Evolutionary conservation across 2,888 invertebrate species (phyloP).

Genomic region (Nebria salina): DNA sequence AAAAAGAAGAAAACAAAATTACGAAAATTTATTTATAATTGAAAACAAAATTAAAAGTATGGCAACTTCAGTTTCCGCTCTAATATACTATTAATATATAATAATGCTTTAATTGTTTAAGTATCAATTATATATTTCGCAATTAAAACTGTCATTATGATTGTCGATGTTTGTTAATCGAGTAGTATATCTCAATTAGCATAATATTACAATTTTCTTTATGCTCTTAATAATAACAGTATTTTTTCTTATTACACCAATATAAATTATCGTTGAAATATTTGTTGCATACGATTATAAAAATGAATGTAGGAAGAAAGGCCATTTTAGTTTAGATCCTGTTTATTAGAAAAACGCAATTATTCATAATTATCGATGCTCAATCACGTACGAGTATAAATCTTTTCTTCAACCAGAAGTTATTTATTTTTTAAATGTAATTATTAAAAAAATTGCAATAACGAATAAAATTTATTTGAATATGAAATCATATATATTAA

Average conservation of each 20-base stretch:
- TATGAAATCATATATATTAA: background rate
- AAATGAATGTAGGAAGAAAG: background rate
- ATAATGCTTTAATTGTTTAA: too few relatives aligned
- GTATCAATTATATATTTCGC: background rate
- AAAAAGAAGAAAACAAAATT: too few relatives aligned
- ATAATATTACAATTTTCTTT: conserved; percentile 1
- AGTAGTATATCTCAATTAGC: background rate
- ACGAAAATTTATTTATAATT: too few relatives aligned
- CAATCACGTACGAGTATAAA: background rate
- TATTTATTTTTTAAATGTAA: too few relatives aligned
- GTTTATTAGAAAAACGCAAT: conserved; percentile 1
- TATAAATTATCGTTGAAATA: background rate
- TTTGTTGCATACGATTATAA: background rate
- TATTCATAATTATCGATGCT: background rate
- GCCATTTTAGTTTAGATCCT: background rate
- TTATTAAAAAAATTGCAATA: too few relatives aligned
- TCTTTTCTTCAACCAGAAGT: too few relatives aligned
- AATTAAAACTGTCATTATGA: background rate
- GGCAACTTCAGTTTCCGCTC: too few relatives aligned
- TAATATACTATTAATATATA: too few relatives aligned
- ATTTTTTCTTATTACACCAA: background rate
- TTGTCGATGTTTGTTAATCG: background rate
- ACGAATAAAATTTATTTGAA: too few relatives aligned
- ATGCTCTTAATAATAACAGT: background rate
- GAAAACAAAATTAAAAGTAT: too few relatives aligned